phyloP scores from a whole-genome alignment of 2,797 vertebrate species.

The Avahi laniger region DNA sequence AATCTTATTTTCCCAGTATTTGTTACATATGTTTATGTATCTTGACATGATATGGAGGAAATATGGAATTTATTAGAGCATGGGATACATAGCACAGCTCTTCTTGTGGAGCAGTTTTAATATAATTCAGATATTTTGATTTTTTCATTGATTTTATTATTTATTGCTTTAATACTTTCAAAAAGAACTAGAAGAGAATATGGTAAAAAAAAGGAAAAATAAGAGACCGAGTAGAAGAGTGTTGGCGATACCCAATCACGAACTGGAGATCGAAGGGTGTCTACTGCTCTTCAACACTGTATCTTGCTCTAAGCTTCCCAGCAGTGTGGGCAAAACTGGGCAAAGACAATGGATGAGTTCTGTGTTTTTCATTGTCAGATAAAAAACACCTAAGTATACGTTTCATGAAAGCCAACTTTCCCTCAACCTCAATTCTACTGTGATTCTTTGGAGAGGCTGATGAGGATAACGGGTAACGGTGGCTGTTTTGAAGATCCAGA shows the following conservation, averaged over 20 bases:
- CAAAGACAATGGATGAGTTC: not conserved
- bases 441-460: not conserved
- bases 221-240: not conserved
- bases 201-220: too few species aligned
- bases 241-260: accelerated
- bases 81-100: not conserved
- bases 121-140: not conserved
- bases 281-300: accelerated
- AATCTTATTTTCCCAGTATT: not conserved
- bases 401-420: not conserved
- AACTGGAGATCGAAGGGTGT: too few species aligned
- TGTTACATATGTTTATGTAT: not conserved
- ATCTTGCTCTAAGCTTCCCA: not conserved
- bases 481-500: too few species aligned
- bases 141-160: not conserved
- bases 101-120: not conserved
- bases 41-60: not conserved
- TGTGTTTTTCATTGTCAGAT: not conserved
- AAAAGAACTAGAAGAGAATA: not conserved
- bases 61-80: not conserved
- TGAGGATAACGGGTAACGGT: accelerated
- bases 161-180: not conserved
- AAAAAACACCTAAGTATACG: not conserved
- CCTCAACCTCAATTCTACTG: not conserved
- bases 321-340: not conserved